Conservation (phyloP, 30 jellyfish, hydroid and myxozoan species). For the Chironex yamaguchii region DNA sequence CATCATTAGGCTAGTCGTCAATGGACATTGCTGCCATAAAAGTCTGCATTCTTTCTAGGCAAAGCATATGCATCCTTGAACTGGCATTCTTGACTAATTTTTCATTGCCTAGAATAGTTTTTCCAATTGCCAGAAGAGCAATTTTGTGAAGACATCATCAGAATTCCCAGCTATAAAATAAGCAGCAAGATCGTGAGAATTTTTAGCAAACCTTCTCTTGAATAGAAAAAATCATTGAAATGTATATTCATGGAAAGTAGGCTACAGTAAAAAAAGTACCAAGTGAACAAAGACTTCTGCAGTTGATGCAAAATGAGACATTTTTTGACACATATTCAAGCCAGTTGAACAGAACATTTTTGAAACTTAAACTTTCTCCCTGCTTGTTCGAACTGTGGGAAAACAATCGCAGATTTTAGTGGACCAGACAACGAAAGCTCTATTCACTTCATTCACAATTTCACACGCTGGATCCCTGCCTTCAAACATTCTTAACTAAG, state of each 20-base stretch:
- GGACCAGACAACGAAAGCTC: slow-evolving; percentile 26
- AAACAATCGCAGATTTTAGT: not conserved
- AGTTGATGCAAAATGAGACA: slow-evolving; percentile 26
- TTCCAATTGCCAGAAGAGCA: slow-evolving; percentile 4
- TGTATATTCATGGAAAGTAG: too few species aligned
- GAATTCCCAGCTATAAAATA: slow-evolving; percentile 34
- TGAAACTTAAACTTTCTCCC: slow-evolving; percentile 4
- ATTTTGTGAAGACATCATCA: slow-evolving; percentile 6
- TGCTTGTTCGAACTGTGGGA: not conserved
- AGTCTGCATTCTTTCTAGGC: slow-evolving; percentile 19
- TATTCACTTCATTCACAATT: slow-evolving; percentile 5
- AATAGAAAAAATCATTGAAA: too few species aligned
- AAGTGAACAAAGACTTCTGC: slow-evolving; percentile 55
- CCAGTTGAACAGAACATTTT: slow-evolving; percentile 30
- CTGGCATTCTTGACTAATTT: slow-evolving; percentile 8
- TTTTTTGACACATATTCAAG: slow-evolving; percentile 24
- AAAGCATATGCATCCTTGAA: slow-evolving; percentile 30
- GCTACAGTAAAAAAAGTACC: too few species aligned
- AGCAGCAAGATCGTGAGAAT: too few species aligned
- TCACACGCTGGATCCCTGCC: slow-evolving; percentile 13
- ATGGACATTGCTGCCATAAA: too few species aligned
- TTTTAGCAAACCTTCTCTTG: too few species aligned
- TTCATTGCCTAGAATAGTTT: slow-evolving; percentile 31
- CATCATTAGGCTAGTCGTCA: slow-evolving; percentile 46
- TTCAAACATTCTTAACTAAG: too few species aligned